These are phyloP conservation scores for Paradoxurus hermaphroditus DNA, from an alignment of 2,113 vertebrate genomes.

Conservation along the genomic window DNA sequence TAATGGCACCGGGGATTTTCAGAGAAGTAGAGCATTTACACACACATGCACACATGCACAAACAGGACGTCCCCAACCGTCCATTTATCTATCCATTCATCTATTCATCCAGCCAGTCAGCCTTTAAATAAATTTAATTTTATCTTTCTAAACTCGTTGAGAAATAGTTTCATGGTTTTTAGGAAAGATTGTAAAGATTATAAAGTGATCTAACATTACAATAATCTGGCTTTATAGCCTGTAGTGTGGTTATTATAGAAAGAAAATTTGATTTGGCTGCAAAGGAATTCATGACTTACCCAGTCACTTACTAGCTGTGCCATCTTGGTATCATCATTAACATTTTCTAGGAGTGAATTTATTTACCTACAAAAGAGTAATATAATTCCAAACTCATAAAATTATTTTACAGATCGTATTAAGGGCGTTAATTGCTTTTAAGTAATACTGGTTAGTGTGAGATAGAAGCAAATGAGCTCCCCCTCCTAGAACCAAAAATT, in stretches of 20 bases:
- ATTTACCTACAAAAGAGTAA: neutral
- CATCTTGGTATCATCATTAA: neutral
- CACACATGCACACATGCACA: neutral
- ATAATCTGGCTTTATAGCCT: neutral
- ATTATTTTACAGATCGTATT: neutral
- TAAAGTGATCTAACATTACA: neutral
- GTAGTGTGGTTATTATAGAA: neutral
- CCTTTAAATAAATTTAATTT: slow-evolving; percentile 1
- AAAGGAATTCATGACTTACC: neutral
- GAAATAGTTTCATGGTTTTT: slow-evolving; percentile 28
- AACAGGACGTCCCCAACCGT: neutral
- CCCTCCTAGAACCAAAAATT: neutral
- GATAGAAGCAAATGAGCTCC: neutral
- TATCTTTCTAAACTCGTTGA: neutral
- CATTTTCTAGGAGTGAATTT: neutral
- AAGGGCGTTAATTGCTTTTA: neutral
- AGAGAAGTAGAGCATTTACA: neutral
- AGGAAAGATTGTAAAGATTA: neutral
- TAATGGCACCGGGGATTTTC: neutral
- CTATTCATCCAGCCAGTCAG: neutral
- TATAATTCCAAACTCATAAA: neutral
- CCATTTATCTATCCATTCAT: neutral
- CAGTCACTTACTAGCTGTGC: neutral
- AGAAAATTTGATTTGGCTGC: neutral
- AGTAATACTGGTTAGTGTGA: neutral